Conservation (phyloP, 1,140 invertebrate genomes). For the Panonychus citri region DNA sequence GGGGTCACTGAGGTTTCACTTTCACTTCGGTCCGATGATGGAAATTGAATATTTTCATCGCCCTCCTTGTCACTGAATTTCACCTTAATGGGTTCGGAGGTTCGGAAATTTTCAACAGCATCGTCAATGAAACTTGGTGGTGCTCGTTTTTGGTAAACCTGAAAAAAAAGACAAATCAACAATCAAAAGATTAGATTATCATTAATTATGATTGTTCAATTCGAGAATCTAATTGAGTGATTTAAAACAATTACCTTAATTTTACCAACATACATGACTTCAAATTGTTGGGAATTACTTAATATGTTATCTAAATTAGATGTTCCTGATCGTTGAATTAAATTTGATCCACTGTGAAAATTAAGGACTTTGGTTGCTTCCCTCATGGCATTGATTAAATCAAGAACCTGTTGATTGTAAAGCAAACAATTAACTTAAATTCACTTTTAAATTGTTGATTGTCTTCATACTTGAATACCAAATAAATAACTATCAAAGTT, state of each 20-base stretch:
- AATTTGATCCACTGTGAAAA: too few relatives aligned
- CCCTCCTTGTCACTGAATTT: not conserved
- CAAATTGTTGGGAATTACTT: conserved; percentile 18
- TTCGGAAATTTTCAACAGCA: conserved; percentile 52
- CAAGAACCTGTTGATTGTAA: too few relatives aligned
- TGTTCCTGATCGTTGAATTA: too few relatives aligned
- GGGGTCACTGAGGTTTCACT: not conserved
- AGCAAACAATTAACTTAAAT: too few relatives aligned
- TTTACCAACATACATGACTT: conserved; percentile 69
- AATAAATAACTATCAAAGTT: too few relatives aligned
- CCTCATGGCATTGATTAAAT: too few relatives aligned
- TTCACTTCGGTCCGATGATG: not conserved
- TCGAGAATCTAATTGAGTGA: too few relatives aligned
- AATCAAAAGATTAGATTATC: not conserved
- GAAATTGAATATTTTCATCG: not conserved
- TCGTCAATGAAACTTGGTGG: conserved; percentile 71
- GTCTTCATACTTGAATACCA: too few relatives aligned
- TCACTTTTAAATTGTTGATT: too few relatives aligned
- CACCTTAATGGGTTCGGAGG: not conserved
- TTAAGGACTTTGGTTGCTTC: too few relatives aligned
- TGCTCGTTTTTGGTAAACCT: conserved; percentile 50
- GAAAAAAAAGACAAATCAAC: not conserved
- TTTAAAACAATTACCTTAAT: conserved; percentile 31
- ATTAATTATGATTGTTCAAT: too few relatives aligned
- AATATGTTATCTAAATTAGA: conserved; percentile 1